Evolutionary conservation across 1,140 invertebrate genomes (phyloP).

Genomic region (Ceratina australensis): DNA sequence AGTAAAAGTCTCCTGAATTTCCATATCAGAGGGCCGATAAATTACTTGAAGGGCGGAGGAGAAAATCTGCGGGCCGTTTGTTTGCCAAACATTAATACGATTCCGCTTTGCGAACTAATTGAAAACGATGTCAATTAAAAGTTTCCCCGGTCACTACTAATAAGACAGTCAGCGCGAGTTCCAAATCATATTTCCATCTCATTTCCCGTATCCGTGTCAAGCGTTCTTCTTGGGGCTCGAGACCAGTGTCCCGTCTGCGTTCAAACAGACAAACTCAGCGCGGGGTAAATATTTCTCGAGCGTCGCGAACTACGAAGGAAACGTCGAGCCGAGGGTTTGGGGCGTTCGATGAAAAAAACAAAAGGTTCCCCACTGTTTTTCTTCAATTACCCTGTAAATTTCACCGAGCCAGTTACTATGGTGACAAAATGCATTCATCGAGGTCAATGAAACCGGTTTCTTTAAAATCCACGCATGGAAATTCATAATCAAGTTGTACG

Average conservation of each 20-base stretch:
- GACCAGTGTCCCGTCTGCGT: constrained; percentile 9
- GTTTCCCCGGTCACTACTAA: neutral
- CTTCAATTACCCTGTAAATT: neutral
- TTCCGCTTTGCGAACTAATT: constrained; percentile 2
- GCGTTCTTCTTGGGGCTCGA: constrained; percentile 18
- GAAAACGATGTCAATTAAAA: neutral
- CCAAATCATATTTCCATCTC: constrained; percentile 41
- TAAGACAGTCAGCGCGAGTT: neutral
- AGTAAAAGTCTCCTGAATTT: constrained; percentile 2
- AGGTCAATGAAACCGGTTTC: too few relatives aligned
- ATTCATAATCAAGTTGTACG: too few relatives aligned
- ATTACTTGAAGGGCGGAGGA: neutral
- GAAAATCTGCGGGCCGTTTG: neutral
- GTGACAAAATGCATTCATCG: too few relatives aligned
- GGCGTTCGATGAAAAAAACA: neutral
- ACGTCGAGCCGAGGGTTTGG: neutral
- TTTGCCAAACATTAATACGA: constrained; percentile 5
- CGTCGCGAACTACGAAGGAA: neutral
- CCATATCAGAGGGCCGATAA: neutral
- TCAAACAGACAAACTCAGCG: constrained; percentile 12
- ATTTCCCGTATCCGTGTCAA: constrained; percentile 42
- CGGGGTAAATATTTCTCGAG: constrained; percentile 21
- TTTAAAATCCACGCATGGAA: too few relatives aligned
- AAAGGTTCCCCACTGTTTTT: neutral
- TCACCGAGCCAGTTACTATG: neutral